These are phyloP conservation scores for Drosophila guanche DNA, from an alignment of 1,140 invertebrate genomes.

Conservation along the genomic window DNA sequence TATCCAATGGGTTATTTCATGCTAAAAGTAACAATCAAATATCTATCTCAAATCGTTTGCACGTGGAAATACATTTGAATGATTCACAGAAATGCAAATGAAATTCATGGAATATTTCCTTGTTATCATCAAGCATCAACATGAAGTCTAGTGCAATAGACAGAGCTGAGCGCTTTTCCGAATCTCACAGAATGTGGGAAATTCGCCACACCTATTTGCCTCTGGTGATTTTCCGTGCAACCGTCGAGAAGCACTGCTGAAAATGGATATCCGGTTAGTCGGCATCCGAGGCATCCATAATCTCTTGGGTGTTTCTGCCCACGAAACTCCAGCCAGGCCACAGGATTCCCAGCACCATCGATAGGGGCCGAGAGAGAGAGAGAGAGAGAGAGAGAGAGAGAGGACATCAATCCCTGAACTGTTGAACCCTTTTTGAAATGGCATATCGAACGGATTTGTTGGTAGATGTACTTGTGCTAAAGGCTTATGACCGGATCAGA, in stretches of 20 bases:
- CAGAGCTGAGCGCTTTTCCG: background rate
- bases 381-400: background rate
- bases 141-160: conserved; percentile 17
- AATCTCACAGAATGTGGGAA: conserved; percentile 5
- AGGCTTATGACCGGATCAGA: conserved; percentile 48
- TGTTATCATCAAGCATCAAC: too few species aligned
- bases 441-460: conserved; percentile 42
- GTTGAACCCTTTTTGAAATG: conserved; percentile 45
- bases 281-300: conserved; percentile 26
- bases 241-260: conserved; percentile 6
- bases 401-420: conserved; percentile 17
- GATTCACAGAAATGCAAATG: conserved; percentile 32
- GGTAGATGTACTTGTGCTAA: conserved; percentile 49
- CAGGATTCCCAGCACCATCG: conserved; percentile 10
- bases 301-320: conserved; percentile 22
- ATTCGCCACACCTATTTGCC: conserved; percentile 37
- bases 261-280: conserved; percentile 22
- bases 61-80: background rate
- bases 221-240: conserved; percentile 36
- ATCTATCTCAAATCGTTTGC: too few species aligned
- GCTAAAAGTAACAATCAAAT: background rate
- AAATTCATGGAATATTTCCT: background rate
- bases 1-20: conserved; percentile 20
- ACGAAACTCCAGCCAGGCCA: conserved; percentile 14
- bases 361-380: background rate